Conservation (phyloP, 2,797 vertebrate genomes). For the Schizopygopsis pylzovi region DNA sequence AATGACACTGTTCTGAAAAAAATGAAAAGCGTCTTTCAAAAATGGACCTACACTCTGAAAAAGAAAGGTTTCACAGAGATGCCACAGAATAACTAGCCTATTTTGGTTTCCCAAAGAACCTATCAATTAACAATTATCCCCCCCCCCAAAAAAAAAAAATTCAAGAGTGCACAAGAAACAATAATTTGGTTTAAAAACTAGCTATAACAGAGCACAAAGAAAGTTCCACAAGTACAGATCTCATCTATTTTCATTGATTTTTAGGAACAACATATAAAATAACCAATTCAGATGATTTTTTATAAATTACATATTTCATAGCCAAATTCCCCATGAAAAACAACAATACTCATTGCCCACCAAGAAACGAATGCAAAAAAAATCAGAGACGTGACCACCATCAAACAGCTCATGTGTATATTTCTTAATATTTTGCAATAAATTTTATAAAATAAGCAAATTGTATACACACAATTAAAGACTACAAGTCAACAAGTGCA, state of each 20-base stretch:
- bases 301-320: neutral
- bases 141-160: neutral
- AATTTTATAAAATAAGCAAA: neutral
- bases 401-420: neutral
- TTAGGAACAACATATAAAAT: neutral
- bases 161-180: neutral
- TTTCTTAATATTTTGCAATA: neutral
- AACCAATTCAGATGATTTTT: neutral
- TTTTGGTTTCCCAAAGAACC: neutral
- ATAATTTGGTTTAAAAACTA: neutral
- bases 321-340: neutral
- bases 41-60: neutral
- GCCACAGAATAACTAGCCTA: neutral
- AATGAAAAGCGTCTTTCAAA: neutral
- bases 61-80: neutral
- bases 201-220: neutral
- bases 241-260: neutral
- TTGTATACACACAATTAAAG: neutral
- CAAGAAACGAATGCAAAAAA: neutral
- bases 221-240: neutral
- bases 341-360: neutral
- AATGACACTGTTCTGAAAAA: constrained; percentile 6
- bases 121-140: neutral
- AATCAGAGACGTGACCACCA: neutral
- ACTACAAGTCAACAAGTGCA: neutral